Evolutionary conservation across 2,113 vertebrate genomes (phyloP).

Genomic region (Vicugna pacos): DNA sequence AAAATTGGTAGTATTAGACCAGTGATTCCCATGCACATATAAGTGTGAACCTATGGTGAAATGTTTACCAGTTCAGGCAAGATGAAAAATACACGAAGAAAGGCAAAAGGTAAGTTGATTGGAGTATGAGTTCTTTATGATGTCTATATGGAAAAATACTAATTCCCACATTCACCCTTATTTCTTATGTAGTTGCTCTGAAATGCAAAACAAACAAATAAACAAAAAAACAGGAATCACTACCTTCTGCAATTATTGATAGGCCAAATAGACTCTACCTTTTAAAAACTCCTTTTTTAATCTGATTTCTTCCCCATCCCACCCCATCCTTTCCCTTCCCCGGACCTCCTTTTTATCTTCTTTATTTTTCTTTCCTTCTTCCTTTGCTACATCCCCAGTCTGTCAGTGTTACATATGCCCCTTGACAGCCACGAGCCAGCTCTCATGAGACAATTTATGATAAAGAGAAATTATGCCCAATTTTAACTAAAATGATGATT

Average conservation of each 20-base stretch:
- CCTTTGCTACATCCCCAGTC: not conserved
- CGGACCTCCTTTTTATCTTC: not conserved
- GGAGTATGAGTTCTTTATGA: not conserved
- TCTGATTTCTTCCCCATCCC: not conserved
- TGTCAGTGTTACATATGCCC: no score
- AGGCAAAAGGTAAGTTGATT: not conserved
- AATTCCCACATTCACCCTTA: not conserved
- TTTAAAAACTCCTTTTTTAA: not conserved
- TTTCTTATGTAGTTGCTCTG: not conserved
- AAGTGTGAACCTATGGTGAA: not conserved
- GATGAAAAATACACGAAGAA: not conserved
- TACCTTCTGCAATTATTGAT: not conserved
- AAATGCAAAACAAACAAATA: not conserved
- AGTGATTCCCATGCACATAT: not conserved
- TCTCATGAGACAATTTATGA: not conserved
- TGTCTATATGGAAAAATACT: not conserved
- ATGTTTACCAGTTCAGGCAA: not conserved
- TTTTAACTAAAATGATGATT: constrained; percentile 43
- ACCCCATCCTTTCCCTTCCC: not conserved
- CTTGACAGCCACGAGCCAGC: not conserved
- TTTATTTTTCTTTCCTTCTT: constrained; percentile 19
- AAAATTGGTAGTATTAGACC: not conserved
- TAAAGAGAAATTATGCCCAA: not conserved
- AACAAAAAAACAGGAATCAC: not conserved
- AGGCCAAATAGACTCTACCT: not conserved